A percentile compares a stretch with the other conserved stretches of the same genome.
These are phyloP conservation scores for Eupithecia pulchellata DNA, from an alignment of 2,888 invertebrate species.

Conservation along the genomic window DNA sequence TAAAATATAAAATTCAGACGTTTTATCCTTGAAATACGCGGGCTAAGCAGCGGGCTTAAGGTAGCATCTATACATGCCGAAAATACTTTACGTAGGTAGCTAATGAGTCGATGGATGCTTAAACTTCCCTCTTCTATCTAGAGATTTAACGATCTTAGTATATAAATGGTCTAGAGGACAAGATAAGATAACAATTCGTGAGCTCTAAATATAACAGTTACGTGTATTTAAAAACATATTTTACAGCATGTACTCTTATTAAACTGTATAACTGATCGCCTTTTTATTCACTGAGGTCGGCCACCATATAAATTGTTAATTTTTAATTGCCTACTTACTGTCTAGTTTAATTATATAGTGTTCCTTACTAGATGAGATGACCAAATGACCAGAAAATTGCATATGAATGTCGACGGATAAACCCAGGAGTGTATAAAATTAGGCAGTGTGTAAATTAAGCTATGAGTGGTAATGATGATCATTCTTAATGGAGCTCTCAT, in stretches of 20 bases:
- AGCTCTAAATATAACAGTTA: not conserved
- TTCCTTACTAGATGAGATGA: not conserved
- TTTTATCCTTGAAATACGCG: not conserved
- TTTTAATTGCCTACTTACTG: no score
- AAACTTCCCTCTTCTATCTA: not conserved
- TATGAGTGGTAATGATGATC: not conserved
- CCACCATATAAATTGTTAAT: not conserved
- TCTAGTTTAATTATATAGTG: no score
- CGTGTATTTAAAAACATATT: not conserved
- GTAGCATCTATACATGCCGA: not conserved
- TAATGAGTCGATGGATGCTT: not conserved
- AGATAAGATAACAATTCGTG: conserved; percentile 6
- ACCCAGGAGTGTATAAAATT: not conserved
- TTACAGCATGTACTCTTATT: not conserved
- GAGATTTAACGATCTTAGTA: not conserved
- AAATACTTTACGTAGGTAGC: not conserved
- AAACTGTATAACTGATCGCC: not conserved
- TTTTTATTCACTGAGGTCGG: not conserved
- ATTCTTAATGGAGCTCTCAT: not conserved
- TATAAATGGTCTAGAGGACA: not conserved
- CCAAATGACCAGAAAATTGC: not conserved
- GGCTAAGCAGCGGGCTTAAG: not conserved
- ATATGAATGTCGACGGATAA: not conserved
- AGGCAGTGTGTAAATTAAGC: not conserved
- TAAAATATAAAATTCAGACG: not conserved